Evolutionary conservation across 2,888 invertebrate species (phyloP), one percentile per base, ranked within the genome.

Genomic region (Cyrtodaria siliqua): DNA sequence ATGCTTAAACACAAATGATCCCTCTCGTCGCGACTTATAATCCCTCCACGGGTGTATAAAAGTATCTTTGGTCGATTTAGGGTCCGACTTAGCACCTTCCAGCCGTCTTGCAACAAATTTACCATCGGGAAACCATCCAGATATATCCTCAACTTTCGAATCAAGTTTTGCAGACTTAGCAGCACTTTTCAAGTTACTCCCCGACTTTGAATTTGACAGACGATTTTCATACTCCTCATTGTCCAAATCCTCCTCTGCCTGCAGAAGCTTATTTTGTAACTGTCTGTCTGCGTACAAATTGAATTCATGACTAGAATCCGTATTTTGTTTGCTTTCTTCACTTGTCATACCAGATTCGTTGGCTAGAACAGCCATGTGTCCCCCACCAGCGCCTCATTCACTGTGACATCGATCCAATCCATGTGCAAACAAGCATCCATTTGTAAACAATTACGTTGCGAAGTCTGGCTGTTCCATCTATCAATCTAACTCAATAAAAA

Each of bases 241-340:
- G 26, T 85, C 82, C 24, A 75, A 70, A 56, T 71, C 79, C 69
- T 88, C 88, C 62, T 85, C 87, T 63, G 83, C 82, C 74, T 86
- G 87, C 26, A 89, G 66, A 42, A 89, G 75, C 76, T 83, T 83
- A 63, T 84, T 82, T 52, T 87, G 87, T 50, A 89, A 59, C 70
- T 86, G 85, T 70, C 84, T 68, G 61, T 89, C 89, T 18, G 80
- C 55, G 57, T 76, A 83, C 29, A 80, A 75, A 63, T 80, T 83
- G 20, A 61, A 70, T 55, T 79, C 86, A 71, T 86, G 84, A 63
- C 73, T 83, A 52, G 83, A 70, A 42, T 72, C 70, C 38, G 49
- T 56, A 42, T 69, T 68, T 27, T 70, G 57, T 14, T 70, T 38
- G 52, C 52, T 47, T 60, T 56, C 67, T 49, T 68, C 72, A 73